Conservation (phyloP, 2,113 vertebrate species). For the Cryptoleucopteryx plumbea region DNA sequence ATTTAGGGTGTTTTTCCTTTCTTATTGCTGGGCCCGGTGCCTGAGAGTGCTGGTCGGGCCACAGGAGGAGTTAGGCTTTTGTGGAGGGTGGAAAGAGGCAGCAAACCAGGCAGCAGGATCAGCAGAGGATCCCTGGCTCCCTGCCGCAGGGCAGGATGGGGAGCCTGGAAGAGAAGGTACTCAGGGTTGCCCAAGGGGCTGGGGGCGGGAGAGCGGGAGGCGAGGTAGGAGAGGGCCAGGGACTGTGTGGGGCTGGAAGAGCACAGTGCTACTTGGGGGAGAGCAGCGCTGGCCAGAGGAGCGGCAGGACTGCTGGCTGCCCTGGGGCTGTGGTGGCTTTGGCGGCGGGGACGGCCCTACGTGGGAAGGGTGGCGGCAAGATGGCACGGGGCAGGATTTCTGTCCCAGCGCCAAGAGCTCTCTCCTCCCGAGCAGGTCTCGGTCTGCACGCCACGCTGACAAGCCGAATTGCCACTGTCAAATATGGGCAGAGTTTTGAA, state of each 20-base stretch:
- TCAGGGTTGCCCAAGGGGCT: background rate
- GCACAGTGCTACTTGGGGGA: fast-evolving
- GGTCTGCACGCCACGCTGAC: background rate
- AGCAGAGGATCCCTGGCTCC: background rate
- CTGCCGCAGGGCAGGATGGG: background rate
- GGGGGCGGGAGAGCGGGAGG: no score
- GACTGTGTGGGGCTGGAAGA: background rate
- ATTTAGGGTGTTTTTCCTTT: background rate
- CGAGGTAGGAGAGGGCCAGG: background rate
- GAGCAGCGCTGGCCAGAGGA: background rate
- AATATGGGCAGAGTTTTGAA: background rate
- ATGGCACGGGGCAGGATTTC: background rate
- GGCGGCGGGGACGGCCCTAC: fast-evolving
- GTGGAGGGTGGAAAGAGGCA: background rate
- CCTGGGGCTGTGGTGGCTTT: background rate
- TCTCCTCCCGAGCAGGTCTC: slow-evolving; percentile 1
- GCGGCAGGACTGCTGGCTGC: background rate
- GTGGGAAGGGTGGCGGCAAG: background rate
- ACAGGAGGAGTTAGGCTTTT: background rate
- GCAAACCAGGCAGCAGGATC: background rate
- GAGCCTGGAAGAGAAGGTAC: background rate
- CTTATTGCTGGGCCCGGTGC: background rate
- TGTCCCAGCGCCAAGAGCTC: background rate
- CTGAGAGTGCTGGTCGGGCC: background rate
- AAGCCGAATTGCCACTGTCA: slow-evolving; percentile 42